These are phyloP conservation scores for Allophyes oxyacanthae DNA, from an alignment of 2,888 invertebrate genomes.

Conservation along the genomic window DNA sequence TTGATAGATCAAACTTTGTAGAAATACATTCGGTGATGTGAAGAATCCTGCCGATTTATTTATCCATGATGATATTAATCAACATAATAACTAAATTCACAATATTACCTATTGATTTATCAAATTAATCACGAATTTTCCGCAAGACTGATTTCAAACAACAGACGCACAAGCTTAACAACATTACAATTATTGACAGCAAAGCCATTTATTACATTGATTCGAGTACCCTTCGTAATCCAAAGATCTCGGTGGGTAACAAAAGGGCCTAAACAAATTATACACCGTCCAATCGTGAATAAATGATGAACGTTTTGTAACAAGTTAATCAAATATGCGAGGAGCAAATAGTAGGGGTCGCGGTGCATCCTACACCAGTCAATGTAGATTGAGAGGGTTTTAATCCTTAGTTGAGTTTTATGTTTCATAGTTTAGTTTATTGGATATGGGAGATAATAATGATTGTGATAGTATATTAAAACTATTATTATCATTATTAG, in stretches of 20 bases:
- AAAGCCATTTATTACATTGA: constrained; percentile 49
- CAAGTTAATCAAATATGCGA: constrained; percentile 59
- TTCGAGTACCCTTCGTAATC: constrained; percentile 52
- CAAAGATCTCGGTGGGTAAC: constrained; percentile 41
- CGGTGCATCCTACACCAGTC: constrained; percentile 38
- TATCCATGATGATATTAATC: not conserved
- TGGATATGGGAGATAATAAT: constrained; percentile 2
- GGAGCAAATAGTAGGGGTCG: constrained; percentile 46
- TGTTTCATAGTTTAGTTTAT: constrained; percentile 1
- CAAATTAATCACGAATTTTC: constrained; percentile 17
- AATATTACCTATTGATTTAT: constrained; percentile 10
- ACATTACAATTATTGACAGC: constrained; percentile 39
- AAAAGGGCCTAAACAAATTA: constrained; percentile 63
- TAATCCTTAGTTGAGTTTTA: constrained; percentile 17
- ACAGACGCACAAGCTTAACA: constrained; percentile 36
- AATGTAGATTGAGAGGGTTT: constrained; percentile 1
- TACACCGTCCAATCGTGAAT: constrained; percentile 57
- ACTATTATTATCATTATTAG: not conserved
- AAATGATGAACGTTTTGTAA: constrained; percentile 60
- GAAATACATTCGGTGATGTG: no score
- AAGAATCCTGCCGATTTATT: no score
- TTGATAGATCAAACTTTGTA: no score
- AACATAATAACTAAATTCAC: not conserved
- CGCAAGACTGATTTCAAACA: constrained; percentile 26
- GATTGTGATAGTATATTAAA: constrained; percentile 3